These are phyloP conservation scores for Nesidiocoris tenuis DNA, from an alignment of 2,888 invertebrate species.

Conservation along the genomic window DNA sequence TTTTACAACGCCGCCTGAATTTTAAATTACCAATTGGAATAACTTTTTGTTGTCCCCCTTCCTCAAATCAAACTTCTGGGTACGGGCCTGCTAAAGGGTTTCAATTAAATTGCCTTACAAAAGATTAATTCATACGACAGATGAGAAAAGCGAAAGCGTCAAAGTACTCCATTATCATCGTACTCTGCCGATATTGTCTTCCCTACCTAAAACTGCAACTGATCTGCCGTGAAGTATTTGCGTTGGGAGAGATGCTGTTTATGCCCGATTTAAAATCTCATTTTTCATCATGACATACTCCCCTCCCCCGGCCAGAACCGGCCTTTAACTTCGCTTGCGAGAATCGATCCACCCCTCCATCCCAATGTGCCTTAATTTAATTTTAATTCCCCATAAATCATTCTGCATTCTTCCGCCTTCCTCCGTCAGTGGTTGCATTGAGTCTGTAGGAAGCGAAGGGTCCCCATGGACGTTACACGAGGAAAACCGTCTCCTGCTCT, in stretches of 20 bases:
- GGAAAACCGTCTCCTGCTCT: neutral
- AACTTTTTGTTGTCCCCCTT: too few species aligned
- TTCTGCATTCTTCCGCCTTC: conserved; percentile 9
- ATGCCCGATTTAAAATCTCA: conserved; percentile 34
- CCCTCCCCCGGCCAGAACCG: conserved; percentile 2
- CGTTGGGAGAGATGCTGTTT: conserved; percentile 28
- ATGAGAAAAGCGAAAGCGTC: too few species aligned
- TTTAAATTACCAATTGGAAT: too few species aligned
- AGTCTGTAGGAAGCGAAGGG: neutral
- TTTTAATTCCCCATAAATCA: conserved; percentile 35
- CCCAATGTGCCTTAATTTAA: conserved; percentile 32
- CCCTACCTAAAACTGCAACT: too few species aligned
- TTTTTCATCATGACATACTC: conserved; percentile 30
- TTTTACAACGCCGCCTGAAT: too few species aligned
- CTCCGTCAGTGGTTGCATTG: neutral
- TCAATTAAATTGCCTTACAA: too few species aligned
- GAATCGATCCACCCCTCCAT: neutral
- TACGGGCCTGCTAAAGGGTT: too few species aligned
- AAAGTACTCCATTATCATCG: too few species aligned
- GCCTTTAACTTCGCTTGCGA: neutral
- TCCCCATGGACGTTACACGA: neutral
- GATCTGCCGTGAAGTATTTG: too few species aligned
- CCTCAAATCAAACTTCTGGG: too few species aligned
- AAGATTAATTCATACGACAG: too few species aligned
- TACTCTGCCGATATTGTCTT: too few species aligned